Evolutionary conservation across 1,140 invertebrate species (phyloP).

Genomic region (Scaptomyza pallida): DNA sequence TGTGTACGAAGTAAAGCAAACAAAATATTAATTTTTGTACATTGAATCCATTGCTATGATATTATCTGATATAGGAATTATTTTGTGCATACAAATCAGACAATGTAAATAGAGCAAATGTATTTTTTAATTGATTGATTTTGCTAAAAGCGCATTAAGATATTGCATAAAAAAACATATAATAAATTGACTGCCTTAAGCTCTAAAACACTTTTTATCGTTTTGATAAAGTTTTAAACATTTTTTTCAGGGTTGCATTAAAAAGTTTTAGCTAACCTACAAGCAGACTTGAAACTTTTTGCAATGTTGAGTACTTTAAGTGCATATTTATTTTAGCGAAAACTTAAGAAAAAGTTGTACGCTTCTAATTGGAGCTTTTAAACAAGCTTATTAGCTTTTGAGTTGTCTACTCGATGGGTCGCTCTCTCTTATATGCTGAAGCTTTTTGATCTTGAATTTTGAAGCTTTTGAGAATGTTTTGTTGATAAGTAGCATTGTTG

Average conservation of each 20-base stretch:
- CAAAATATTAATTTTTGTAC: constrained; percentile 27
- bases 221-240: background rate
- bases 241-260: background rate
- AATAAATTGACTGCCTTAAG: too few relatives aligned
- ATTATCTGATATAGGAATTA: constrained; percentile 10
- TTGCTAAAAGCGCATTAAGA: background rate
- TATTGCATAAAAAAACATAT: too few relatives aligned
- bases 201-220: background rate
- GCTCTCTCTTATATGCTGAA: background rate
- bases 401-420: background rate
- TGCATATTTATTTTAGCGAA: background rate
- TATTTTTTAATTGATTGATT: constrained; percentile 6
- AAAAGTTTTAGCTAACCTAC: background rate
- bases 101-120: background rate
- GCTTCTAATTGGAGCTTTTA: background rate
- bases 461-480: background rate
- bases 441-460: background rate
- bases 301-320: background rate
- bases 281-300: background rate
- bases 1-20: background rate
- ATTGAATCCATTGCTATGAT: constrained; percentile 2
- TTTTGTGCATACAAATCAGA: constrained; percentile 3
- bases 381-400: background rate
- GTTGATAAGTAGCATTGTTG: too few relatives aligned
- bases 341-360: background rate